phyloP scores from a whole-genome alignment of 1,140 invertebrate species.

The Drosophila bifasciata region DNA sequence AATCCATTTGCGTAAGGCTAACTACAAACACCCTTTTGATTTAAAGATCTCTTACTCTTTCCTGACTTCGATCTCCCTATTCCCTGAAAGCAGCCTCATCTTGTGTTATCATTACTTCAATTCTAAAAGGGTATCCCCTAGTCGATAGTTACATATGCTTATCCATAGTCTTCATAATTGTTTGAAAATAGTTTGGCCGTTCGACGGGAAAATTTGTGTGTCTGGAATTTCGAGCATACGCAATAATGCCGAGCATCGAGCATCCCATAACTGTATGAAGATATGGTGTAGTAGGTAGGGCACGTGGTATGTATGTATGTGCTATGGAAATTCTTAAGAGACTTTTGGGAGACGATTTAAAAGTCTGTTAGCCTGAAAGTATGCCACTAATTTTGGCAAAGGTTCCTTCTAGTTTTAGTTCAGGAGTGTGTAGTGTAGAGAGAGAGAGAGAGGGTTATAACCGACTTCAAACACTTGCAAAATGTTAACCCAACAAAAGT shows the following conservation, averaged over 20 bases:
- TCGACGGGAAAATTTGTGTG: too few species aligned
- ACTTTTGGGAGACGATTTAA: slow-evolving; percentile 25
- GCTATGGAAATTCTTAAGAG: slow-evolving; percentile 5
- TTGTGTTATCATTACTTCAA: too few species aligned
- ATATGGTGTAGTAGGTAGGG: slow-evolving; percentile 8
- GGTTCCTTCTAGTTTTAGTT: too few species aligned
- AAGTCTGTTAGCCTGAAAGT: slow-evolving; percentile 14
- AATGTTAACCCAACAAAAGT: slow-evolving; percentile 36
- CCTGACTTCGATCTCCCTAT: too few species aligned
- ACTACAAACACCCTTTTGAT: too few species aligned
- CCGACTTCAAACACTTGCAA: slow-evolving; percentile 40
- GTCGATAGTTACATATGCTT: too few species aligned
- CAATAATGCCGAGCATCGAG: slow-evolving; percentile 6
- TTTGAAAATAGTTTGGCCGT: too few species aligned
- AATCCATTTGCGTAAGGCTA: too few species aligned
- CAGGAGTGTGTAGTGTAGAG: neutral
- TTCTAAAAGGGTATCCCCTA: too few species aligned
- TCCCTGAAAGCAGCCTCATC: too few species aligned
- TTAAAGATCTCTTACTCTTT: too few species aligned
- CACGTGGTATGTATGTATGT: slow-evolving; percentile 1
- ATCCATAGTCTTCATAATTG: too few species aligned
- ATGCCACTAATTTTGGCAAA: slow-evolving; percentile 33
- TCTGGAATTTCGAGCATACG: slow-evolving; percentile 1
- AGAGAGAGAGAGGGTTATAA: neutral
- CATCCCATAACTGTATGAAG: neutral